Evolutionary conservation across 2,113 vertebrate species (phyloP), one percentile per base, ranked within the genome.

Genomic region (Aspiorhynchus laticeps): DNA sequence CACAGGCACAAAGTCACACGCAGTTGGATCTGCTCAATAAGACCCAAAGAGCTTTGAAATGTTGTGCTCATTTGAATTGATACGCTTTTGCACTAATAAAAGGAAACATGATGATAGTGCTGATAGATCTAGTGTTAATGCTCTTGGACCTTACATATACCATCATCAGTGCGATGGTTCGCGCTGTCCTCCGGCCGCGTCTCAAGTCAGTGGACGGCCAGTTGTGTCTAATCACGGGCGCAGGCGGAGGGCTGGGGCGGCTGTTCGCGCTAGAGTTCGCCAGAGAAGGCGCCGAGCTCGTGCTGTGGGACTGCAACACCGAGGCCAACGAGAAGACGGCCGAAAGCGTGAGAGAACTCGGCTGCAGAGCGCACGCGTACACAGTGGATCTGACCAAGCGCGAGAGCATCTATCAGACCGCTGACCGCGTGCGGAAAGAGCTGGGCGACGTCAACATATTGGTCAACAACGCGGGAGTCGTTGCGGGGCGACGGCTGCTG

Each of bases 281-380:
- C 87, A 96, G 90, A 88, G 95, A 93, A 10, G 93, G 94, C 0
- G 93, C 94, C 88, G 92, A 78, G 5, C 90, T 97, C 73, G 94
- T 97, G 33, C 92, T 97, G 85, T 97, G 97, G 97, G 97, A 97
- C 90, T 93, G 96, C 88, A 94, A 96, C 90, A 89, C 94, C 87
- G 89, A 90, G 0, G 93, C 95, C 9, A 26, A 97, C 9, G 95
- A 96, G 90, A 93, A 94, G 81, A 97, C 97, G 0, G 97, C 96
- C 15, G 61, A 88, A 28, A 91, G 95, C 76, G 97, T 95, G 73
- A 88, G 89, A 67, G 92, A 90, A 80, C 88, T 95, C 88, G 97
- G 96, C 2, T 94, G 92, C 2, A 90, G 86, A 9, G 95, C 90
- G 36, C 91, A 95, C 63, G 2, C 94, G 75, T 97, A 94, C 1